Evolutionary conservation across 2,797 vertebrate genomes (phyloP).

Genomic region (Enteromius unitaeniatus): DNA sequence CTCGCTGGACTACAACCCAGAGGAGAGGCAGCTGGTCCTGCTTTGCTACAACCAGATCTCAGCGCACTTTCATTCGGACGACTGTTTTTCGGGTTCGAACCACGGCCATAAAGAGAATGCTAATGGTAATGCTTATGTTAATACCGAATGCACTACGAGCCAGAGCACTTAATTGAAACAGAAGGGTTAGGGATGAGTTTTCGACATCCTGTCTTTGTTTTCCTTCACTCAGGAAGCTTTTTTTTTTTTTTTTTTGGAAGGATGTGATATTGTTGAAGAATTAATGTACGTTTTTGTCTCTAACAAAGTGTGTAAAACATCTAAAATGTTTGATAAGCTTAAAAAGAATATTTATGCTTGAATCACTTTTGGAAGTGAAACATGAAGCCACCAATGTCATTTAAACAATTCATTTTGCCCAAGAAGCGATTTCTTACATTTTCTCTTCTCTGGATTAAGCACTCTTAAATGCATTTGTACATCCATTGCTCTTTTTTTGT

Average conservation of each 20-base stretch:
- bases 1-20: constrained; percentile 82
- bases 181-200: constrained; percentile 3
- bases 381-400: neutral
- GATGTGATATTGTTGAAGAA: constrained; percentile 45
- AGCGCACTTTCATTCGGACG: constrained; percentile 77
- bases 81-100: constrained; percentile 75
- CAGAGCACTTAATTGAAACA: constrained; percentile 67
- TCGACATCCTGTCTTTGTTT: constrained; percentile 33
- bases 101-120: constrained; percentile 64
- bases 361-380: constrained; percentile 22
- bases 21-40: constrained; percentile 84
- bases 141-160: constrained; percentile 32
- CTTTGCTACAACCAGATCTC: constrained; percentile 84
- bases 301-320: neutral
- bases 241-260: constrained; percentile 34
- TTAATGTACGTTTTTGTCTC: constrained; percentile 71
- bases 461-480: constrained; percentile 72
- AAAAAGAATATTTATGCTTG: constrained; percentile 26
- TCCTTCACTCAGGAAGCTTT: constrained; percentile 61
- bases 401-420: constrained; percentile 47
- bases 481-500: constrained; percentile 66
- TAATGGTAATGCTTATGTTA: constrained; percentile 36
- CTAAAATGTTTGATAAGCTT: constrained; percentile 1
- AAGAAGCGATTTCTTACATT: constrained; percentile 65
- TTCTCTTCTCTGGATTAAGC: constrained; percentile 71